Percentiles rank a stretch among this genome's conserved stretches.
Conservation (phyloP, 53 echinoderm and acorn worm species). For the Stichopus horrens region DNA sequence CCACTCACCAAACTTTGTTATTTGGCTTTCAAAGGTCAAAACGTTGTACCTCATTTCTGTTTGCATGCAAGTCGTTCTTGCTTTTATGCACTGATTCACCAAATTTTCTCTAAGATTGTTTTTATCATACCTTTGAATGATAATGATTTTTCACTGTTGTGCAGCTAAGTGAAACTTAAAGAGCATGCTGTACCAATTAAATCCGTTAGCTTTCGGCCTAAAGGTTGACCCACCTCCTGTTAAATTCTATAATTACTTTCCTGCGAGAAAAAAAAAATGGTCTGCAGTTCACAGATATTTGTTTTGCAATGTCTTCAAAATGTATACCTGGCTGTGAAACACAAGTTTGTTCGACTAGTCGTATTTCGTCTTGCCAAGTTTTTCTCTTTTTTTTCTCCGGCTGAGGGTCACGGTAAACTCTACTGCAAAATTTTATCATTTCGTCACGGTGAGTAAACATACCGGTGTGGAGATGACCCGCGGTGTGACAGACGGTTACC, state of each 20-base stretch:
- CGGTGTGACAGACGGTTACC: neutral
- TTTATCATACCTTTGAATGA: too few relatives aligned
- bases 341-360: neutral
- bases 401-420: neutral
- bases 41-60: too few relatives aligned
- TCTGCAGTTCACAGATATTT: neutral
- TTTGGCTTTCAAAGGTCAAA: too few relatives aligned
- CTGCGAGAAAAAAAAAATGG: neutral
- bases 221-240: neutral
- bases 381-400: neutral
- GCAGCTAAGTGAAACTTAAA: neutral
- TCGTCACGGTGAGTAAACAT: neutral
- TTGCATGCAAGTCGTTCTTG: too few relatives aligned
- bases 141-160: too few relatives aligned
- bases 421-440: neutral
- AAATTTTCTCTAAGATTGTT: too few relatives aligned
- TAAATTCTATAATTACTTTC: neutral
- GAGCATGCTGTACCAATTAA: neutral
- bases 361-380: neutral
- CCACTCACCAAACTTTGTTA: too few relatives aligned
- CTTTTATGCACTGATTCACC: too few relatives aligned
- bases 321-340: neutral
- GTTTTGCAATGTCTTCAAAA: slow-evolving; percentile 12
- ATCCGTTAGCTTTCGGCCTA: neutral
- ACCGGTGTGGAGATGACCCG: neutral